Evolutionary conservation across 2,888 invertebrate genomes (phyloP), one percentile per base, ranked within the genome.

Genomic region (Aporophyla nigra): DNA sequence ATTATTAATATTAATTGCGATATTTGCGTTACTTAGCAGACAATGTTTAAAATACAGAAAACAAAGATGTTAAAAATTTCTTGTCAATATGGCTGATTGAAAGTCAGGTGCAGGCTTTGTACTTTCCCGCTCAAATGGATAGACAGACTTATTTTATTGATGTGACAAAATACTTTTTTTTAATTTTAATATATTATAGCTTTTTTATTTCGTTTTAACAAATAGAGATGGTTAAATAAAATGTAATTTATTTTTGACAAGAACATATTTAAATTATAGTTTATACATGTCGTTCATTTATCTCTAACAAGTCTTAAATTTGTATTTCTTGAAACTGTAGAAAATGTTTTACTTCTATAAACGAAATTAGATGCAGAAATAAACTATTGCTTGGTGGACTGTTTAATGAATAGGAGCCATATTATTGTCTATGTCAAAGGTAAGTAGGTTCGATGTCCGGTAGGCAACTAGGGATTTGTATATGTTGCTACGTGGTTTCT

Each of bases 401-500:
- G 69, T 84, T 59, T 65, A 58, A 40, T 69, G 40, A 24, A 46
- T 61, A 70, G 56, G 46, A 75, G 76, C 76, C 80, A 84, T 71
- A 51, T 56, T 49, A 68, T 69, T 71, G 68, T 80, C 21, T 74
- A 67, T 83, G 53, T 83, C 53, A 56, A 59, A 71, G 56, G 24
- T 51, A 61, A 9, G 51, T 75, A 71, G 62, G 53, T 71, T 71
- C 58, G 10, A 74, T 74, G 86, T 85, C 78, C 71, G 72, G 59
- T 81, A 74, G 49, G 14, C 27, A 56, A 66, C 21, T 79, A 66
- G 78, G 66, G 14, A 70, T 71, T 70, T 76, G 69, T 82, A 46
- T 82, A 62, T 63, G 84, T 85, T 82, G 86, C 84, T 76, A 74
- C 67, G 61, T 85, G 79, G 78, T 76, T 74, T 76, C 58, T 56